Percentiles rank a stretch among this genome's conserved stretches.
Conservation (phyloP, 2,888 invertebrate genomes). For the Protophormia terraenovae region DNA sequence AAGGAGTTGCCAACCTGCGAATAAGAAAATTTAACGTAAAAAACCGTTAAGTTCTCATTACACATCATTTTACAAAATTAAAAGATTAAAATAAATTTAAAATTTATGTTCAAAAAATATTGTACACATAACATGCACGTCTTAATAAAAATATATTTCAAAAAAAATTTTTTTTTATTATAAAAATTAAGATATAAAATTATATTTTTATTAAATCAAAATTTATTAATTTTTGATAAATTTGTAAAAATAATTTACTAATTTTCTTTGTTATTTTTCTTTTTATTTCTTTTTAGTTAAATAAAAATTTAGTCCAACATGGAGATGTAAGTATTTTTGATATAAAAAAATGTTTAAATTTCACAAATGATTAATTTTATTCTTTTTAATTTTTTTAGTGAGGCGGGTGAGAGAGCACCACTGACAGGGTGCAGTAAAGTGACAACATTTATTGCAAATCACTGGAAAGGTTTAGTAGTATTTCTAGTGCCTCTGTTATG, state of each 20-base stretch:
- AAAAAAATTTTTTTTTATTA: too few species aligned
- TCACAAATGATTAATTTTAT: background rate
- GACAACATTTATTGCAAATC: conserved; percentile 83
- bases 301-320: conserved; percentile 71
- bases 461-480: conserved; percentile 89
- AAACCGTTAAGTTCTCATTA: too few species aligned
- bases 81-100: too few species aligned
- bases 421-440: conserved; percentile 65
- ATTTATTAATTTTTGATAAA: background rate
- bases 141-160: too few species aligned
- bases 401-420: conserved; percentile 71
- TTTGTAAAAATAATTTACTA: background rate
- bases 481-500: conserved; percentile 87
- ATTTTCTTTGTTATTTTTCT: conserved; percentile 21
- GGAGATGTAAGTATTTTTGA: conserved; percentile 74
- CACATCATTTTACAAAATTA: too few species aligned
- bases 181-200: too few species aligned
- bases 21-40: too few species aligned
- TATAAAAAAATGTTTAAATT: background rate
- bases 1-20: too few species aligned
- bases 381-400: conserved; percentile 67
- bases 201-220: too few species aligned
- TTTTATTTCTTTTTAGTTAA: conserved; percentile 63
- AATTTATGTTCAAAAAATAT: too few species aligned
- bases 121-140: too few species aligned